Evolutionary conservation across 2,113 vertebrate genomes (phyloP), one percentile per base, ranked within the genome.

Genomic region (Psettodes erumei): DNA sequence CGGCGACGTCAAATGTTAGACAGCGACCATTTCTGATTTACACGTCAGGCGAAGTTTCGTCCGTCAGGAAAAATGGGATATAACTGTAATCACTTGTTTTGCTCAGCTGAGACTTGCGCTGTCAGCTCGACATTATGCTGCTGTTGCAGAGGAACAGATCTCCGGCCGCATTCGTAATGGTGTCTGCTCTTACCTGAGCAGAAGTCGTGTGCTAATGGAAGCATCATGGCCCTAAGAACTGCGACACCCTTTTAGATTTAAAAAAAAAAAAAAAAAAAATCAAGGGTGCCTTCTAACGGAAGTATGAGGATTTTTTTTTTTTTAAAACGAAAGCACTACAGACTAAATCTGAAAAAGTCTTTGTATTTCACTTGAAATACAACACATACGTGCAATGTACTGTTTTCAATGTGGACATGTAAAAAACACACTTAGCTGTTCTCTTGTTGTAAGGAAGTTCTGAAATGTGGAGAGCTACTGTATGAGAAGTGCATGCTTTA

Each of bases 391-490:
- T 88, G 69, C 62, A 84, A 47, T 60, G 18, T n/a, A 21, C 47
- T 76, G 64, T 21, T 63, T 70, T 76, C 27, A 5, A 61, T 74
- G 74, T 70, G 42, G 70, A 61, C n/a, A 48, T 23, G n/a, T 27
- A 76, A 47, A 65, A 66, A 45, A 59, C 30, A 43, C 45, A 21
- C 35, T 33, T 6, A 42, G 48, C 25, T 56, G 27, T 69, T 68
- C 9, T 74, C 21, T 70, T 28, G 61, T 62, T 35, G 33, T n/a
- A 50, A 54, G 10, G 3, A 70, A 74, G 63, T 72, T 72, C 3
- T 77, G 58, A 5, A 70, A 81, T 81, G 79, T 87, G 81, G 58
- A 55, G 40, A 75, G 32, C 76, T 85, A 80, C 83, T 84, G 79
- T 79, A 58, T 73, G 66, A 70, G 19, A 68, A 35, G 27, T 85